phyloP scores from a whole-genome alignment of 2,113 vertebrate genomes.

The Rhinolophus ferrumequinum region DNA sequence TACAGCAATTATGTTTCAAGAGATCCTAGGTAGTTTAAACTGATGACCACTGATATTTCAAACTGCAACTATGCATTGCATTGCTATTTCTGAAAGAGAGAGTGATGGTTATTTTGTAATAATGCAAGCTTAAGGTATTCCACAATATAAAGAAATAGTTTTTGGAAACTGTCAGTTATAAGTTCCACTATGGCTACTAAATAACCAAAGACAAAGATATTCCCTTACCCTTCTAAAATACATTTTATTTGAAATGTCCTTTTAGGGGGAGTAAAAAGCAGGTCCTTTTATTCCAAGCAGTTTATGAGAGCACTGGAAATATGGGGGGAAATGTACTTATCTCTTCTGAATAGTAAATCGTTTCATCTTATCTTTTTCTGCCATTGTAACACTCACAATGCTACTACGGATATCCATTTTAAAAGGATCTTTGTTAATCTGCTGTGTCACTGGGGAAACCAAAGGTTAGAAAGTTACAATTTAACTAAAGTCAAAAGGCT shows the following conservation, averaged over 20 bases:
- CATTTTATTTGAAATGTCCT: slow-evolving; percentile 44
- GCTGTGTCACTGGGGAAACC: neutral
- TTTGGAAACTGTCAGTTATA: neutral
- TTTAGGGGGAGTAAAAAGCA: neutral
- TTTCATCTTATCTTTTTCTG: slow-evolving; percentile 47
- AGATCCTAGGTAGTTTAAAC: neutral
- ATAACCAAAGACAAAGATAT: slow-evolving; percentile 19
- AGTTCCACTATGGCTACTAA: neutral
- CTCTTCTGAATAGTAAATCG: slow-evolving; percentile 58
- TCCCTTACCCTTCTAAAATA: neutral
- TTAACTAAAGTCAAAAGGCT: slow-evolving; percentile 37
- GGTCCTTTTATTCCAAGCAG: slow-evolving; percentile 12
- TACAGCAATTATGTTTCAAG: slow-evolving; percentile 18
- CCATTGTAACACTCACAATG: neutral
- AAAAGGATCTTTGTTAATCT: slow-evolving; percentile 41
- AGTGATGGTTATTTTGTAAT: slow-evolving; percentile 6
- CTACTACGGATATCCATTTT: neutral
- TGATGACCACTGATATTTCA: slow-evolving; percentile 15
- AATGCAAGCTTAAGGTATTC: neutral
- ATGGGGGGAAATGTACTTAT: slow-evolving; percentile 28
- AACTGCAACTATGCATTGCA: neutral
- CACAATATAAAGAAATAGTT: neutral
- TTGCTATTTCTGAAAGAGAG: slow-evolving; percentile 26
- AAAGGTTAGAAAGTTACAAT: slow-evolving; percentile 34
- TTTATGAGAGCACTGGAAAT: slow-evolving; percentile 50